Evolutionary conservation across 2,113 vertebrate species (phyloP).

Genomic region (Puntigrus tetrazona): DNA sequence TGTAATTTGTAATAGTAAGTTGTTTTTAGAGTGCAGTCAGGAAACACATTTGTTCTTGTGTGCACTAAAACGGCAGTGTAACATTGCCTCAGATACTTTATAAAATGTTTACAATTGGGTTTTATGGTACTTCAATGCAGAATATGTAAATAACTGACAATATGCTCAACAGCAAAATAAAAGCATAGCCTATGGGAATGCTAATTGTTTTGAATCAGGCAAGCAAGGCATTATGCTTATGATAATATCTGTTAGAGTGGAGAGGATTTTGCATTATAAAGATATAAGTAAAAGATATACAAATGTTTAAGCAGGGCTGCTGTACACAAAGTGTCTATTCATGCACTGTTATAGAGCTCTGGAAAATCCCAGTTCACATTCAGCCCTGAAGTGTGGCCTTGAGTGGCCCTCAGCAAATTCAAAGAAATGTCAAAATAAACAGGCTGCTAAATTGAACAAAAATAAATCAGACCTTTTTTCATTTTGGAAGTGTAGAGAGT

Average conservation of each 20-base stretch:
- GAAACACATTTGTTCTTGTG: conserved; percentile 13
- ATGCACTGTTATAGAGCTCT: conserved; percentile 37
- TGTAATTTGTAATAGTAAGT: conserved; percentile 22
- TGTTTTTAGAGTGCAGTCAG: neutral
- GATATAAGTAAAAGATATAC: conserved; percentile 55
- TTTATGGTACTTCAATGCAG: neutral
- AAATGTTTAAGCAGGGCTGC: conserved; percentile 6
- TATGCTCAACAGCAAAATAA: conserved; percentile 1
- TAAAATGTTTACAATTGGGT: neutral
- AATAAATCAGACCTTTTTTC: neutral
- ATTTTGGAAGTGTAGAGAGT: neutral
- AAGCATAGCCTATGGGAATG: neutral
- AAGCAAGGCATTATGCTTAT: neutral
- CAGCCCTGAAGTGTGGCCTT: conserved; percentile 30
- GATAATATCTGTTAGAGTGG: conserved; percentile 49
- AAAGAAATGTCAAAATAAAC: conserved; percentile 60
- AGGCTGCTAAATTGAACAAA: conserved; percentile 29
- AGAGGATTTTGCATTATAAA: conserved; percentile 53
- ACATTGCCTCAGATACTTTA: neutral
- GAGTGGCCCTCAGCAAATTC: conserved; percentile 22
- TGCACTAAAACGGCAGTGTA: neutral
- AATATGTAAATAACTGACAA: neutral
- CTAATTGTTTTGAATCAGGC: conserved; percentile 31
- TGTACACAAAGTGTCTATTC: conserved; percentile 56
- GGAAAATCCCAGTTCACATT: conserved; percentile 57